phyloP scores from a whole-genome alignment of 2,113 vertebrate genomes.

The Barnardius zonarius region DNA sequence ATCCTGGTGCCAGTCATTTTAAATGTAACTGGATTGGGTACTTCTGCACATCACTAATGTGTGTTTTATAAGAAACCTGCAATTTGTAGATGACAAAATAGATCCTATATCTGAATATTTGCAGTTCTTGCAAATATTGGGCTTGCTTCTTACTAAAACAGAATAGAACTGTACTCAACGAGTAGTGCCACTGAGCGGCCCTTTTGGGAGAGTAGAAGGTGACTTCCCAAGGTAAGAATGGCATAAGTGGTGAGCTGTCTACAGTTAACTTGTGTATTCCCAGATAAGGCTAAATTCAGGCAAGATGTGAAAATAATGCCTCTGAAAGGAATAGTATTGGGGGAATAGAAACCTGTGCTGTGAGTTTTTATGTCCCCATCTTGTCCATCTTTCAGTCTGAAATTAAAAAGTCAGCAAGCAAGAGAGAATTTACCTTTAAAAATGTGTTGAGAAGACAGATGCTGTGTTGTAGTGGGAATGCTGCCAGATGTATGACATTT shows the following conservation, averaged over 20 bases:
- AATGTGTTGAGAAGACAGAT: background rate
- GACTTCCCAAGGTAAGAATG: background rate
- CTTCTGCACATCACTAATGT: background rate
- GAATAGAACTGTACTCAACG: background rate
- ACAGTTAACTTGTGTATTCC: background rate
- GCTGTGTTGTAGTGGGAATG: background rate
- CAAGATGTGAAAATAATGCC: background rate
- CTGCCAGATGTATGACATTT: background rate
- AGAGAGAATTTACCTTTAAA: background rate
- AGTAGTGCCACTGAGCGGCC: background rate
- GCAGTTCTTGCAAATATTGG: background rate
- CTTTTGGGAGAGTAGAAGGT: background rate
- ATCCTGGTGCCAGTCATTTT: background rate
- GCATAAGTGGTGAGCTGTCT: background rate
- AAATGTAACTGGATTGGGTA: background rate
- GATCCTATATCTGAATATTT: background rate
- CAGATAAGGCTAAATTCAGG: background rate
- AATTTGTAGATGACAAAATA: background rate
- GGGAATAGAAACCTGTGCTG: background rate
- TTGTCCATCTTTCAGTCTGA: background rate
- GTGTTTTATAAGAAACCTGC: background rate
- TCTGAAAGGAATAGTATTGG: background rate
- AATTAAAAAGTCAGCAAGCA: background rate
- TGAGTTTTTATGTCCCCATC: background rate
- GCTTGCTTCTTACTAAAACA: background rate